Evolutionary conservation across 1,140 invertebrate genomes (phyloP).

Genomic region (Drosophila pruinosa): DNA sequence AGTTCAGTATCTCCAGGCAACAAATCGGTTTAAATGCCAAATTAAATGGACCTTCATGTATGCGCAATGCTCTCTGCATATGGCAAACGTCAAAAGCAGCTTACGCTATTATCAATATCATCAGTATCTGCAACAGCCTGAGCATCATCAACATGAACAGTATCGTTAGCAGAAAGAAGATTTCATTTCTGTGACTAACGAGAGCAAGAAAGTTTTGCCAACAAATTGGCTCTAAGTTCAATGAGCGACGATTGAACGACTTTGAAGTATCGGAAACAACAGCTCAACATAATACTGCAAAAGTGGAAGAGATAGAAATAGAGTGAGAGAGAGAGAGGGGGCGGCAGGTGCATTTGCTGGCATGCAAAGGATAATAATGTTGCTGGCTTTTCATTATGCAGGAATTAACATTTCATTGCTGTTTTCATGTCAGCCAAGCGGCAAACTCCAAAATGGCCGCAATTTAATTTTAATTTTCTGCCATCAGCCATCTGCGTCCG

Average conservation of each 20-base stretch:
- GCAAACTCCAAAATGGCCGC: conserved; percentile 45
- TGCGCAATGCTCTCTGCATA: conserved; percentile 31
- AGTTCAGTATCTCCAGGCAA: conserved; percentile 63
- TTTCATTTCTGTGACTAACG: conserved; percentile 45
- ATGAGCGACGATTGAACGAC: not conserved
- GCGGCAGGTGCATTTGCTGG: not conserved
- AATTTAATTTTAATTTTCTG: conserved; percentile 71
- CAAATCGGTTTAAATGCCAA: conserved; percentile 76
- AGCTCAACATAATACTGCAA: not conserved
- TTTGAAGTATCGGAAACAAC: conserved; percentile 9
- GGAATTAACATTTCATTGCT: conserved; percentile 40
- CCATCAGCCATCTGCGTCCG: not conserved
- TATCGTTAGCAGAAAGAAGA: conserved; percentile 7
- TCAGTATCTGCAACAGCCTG: conserved; percentile 5
- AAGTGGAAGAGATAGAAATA: not conserved
- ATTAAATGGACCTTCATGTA: conserved; percentile 68
- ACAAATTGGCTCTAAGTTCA: conserved; percentile 18
- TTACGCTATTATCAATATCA: conserved; percentile 23
- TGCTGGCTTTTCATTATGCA: conserved; percentile 20
- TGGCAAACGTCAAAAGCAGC: conserved; percentile 58
- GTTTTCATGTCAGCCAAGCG: conserved; percentile 20
- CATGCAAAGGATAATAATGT: conserved; percentile 1
- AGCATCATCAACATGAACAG: not conserved
- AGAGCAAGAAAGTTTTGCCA: conserved; percentile 29
- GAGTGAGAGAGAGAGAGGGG: not conserved